phyloP scores from a whole-genome alignment of 1,140 invertebrate species.

The Fragariocoptes setiger region DNA sequence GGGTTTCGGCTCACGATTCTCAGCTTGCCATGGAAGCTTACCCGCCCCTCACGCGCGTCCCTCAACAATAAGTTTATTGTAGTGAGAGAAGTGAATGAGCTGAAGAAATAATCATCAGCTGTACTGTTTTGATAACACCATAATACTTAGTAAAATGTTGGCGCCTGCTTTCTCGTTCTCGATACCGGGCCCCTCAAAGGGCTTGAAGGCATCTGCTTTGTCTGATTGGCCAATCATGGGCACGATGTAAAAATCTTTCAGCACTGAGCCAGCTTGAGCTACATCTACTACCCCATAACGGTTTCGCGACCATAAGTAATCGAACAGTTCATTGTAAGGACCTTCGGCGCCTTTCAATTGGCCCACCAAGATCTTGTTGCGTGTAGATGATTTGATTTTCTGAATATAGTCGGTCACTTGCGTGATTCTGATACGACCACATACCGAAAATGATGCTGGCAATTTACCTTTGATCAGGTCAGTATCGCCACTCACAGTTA shows the following conservation, averaged over 20 bases:
- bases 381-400: slow-evolving; percentile 45
- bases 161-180: not conserved
- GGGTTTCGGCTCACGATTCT: no score
- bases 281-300: slow-evolving; percentile 25
- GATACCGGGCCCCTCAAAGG: not conserved
- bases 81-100: no score
- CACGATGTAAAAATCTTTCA: slow-evolving; percentile 81
- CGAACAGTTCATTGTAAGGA: slow-evolving; percentile 57
- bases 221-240: slow-evolving; percentile 41
- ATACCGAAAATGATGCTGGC: slow-evolving; percentile 44
- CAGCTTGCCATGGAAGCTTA: no score
- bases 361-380: slow-evolving; percentile 36
- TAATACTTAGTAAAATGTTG: no score
- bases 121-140: no score
- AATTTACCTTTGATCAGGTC: slow-evolving; percentile 23
- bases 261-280: slow-evolving; percentile 30
- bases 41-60: no score
- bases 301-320: slow-evolving; percentile 49
- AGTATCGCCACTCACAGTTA: slow-evolving; percentile 26
- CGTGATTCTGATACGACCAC: slow-evolving; percentile 56
- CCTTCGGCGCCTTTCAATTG: slow-evolving; percentile 40
- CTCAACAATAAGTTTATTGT: no score
- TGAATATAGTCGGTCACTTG: slow-evolving; percentile 75
- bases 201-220: slow-evolving; percentile 27
- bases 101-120: no score